Conservation (phyloP, 2,797 vertebrate genomes). For the Muscicapa comitata region DNA sequence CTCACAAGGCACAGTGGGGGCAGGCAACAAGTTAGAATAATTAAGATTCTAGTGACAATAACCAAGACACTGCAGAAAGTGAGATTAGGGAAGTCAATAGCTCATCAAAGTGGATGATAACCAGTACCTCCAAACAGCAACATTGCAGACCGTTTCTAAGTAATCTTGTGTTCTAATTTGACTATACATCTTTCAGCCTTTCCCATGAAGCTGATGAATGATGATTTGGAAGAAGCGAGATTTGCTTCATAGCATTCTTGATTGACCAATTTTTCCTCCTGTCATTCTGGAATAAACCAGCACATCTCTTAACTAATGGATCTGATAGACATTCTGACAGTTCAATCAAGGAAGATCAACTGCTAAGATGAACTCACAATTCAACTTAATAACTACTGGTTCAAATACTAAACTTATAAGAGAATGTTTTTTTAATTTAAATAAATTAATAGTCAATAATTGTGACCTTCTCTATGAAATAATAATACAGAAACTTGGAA, state of each 20-base stretch:
- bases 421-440: not conserved
- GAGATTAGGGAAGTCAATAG: not conserved
- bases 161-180: not conserved
- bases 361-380: not conserved
- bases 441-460: not conserved
- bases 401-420: not conserved
- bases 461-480: not conserved
- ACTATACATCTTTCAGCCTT: not conserved
- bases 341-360: not conserved
- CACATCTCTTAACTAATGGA: not conserved
- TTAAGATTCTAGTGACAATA: not conserved
- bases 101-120: not conserved
- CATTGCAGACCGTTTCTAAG: not conserved
- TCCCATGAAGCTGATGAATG: not conserved
- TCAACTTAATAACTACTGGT: not conserved
- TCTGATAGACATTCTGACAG: not conserved
- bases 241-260: not conserved
- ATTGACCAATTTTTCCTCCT: not conserved
- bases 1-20: rapidly evolving
- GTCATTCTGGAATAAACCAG: not conserved
- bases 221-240: not conserved
- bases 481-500: not conserved
- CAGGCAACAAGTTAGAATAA: not conserved
- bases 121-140: not conserved
- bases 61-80: not conserved